phyloP scores from a whole-genome alignment of 2,797 vertebrate species.

The Premnoplex brunnescens region DNA sequence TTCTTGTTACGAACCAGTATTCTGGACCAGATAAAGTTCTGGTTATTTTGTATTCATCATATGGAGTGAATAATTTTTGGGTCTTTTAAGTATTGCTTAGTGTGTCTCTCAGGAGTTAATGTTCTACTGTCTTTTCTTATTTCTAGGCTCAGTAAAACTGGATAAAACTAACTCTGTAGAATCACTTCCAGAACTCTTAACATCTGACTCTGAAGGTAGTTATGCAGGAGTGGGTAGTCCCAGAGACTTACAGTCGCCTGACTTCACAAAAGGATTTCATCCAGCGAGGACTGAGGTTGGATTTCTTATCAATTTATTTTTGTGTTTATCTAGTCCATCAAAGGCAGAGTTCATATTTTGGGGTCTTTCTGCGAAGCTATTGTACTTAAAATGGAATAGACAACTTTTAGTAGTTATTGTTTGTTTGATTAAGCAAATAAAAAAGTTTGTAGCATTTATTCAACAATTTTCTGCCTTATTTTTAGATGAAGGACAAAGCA shows the following conservation, averaged over 20 bases:
- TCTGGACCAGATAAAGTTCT: not conserved
- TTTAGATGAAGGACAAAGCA: constrained; percentile 79
- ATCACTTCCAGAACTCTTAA: constrained; percentile 93
- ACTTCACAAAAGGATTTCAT: constrained; percentile 77
- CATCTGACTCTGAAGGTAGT: constrained; percentile 97
- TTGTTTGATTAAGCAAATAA: not conserved
- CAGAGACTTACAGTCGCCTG: constrained; percentile 89
- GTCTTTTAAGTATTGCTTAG: not conserved
- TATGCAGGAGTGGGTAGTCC: constrained; percentile 88
- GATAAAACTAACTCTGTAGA: constrained; percentile 88
- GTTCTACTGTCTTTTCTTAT: not conserved
- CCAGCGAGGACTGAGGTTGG: constrained; percentile 83
- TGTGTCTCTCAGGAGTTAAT: not conserved
- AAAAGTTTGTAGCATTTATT: not conserved
- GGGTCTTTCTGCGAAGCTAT: not conserved
- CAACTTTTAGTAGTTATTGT: not conserved
- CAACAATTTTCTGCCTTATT: constrained; percentile 2
- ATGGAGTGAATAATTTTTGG: not conserved
- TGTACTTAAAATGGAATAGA: not conserved
- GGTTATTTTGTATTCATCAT: not conserved
- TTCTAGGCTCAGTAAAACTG: constrained; percentile 79
- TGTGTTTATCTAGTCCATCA: not conserved
- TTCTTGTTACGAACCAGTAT: not conserved
- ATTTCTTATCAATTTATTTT: not conserved
- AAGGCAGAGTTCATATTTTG: not conserved